Conservation (phyloP, 2,113 vertebrate genomes). For the Reinhardtius hippoglossoides region DNA sequence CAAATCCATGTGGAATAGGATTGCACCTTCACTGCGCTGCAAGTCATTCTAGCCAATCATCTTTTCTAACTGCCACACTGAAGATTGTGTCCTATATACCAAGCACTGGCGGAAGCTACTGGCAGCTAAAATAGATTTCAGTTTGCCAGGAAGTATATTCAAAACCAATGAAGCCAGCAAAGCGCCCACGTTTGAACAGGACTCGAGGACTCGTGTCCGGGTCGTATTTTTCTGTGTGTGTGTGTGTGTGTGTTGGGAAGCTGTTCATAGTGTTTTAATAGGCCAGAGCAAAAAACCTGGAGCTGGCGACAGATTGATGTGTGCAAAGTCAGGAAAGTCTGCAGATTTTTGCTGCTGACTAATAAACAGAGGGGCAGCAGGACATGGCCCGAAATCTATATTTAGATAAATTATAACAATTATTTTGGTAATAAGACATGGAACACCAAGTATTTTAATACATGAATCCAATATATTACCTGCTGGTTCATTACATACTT, state of each 20-base stretch:
- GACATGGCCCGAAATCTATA: background rate
- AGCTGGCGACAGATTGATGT: slow-evolving; percentile 22
- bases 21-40: slow-evolving; percentile 14
- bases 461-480: background rate
- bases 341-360: background rate
- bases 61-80: slow-evolving; percentile 27
- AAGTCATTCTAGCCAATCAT: slow-evolving; percentile 32
- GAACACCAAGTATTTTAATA: background rate
- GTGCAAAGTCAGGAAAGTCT: slow-evolving; percentile 17
- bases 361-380: background rate
- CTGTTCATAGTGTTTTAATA: slow-evolving; percentile 47
- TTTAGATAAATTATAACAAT: background rate
- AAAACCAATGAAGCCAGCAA: slow-evolving; percentile 32
- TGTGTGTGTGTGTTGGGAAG: slow-evolving; percentile 18
- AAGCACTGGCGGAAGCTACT: slow-evolving; percentile 40
- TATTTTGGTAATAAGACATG: background rate
- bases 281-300: background rate
- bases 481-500: background rate
- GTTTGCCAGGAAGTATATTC: slow-evolving; percentile 57
- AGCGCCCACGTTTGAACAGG: slow-evolving; percentile 52
- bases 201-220: slow-evolving; percentile 22
- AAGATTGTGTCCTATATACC: slow-evolving; percentile 43
- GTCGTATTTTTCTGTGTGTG: slow-evolving; percentile 14
- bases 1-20: slow-evolving; percentile 11
- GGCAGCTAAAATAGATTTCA: slow-evolving; percentile 53